phyloP scores from a whole-genome alignment of 2,888 invertebrate genomes.

The Eilema sororculum region DNA sequence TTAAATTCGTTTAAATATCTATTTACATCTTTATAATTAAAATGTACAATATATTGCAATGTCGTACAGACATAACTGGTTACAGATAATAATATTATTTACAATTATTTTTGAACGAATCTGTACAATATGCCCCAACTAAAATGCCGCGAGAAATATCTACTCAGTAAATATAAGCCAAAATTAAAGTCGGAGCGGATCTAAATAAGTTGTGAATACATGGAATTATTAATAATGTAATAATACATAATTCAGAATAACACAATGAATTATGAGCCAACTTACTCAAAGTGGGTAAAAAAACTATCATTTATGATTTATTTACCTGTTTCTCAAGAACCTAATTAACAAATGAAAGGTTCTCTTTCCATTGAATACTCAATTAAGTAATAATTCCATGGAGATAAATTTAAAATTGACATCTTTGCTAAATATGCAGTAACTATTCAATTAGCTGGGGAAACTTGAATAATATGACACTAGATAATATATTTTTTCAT shows the following conservation, averaged over 20 bases:
- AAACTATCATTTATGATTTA: too few relatives aligned
- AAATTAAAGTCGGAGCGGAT: neutral
- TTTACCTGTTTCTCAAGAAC: neutral
- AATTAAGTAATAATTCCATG: neutral
- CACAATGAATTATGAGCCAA: neutral
- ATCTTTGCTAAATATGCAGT: neutral
- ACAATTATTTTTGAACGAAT: constrained; percentile 47
- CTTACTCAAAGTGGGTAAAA: too few relatives aligned
- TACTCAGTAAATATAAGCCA: constrained; percentile 5
- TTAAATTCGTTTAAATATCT: constrained; percentile 86
- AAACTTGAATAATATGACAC: neutral
- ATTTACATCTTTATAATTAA: constrained; percentile 75
- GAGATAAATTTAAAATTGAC: neutral
- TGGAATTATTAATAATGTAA: neutral
- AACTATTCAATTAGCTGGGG: neutral
- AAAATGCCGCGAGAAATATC: constrained; percentile 16
- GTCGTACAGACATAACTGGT: constrained; percentile 48
- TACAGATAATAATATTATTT: constrained; percentile 52
- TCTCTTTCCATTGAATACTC: neutral
- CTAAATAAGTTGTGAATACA: neutral
- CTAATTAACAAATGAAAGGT: neutral
- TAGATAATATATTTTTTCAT: constrained; percentile 1
- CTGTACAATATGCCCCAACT: constrained; percentile 40
- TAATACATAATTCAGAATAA: neutral
- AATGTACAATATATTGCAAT: constrained; percentile 76